Evolutionary conservation across 1,140 invertebrate genomes (phyloP).

Genomic region (Limonius californicus): DNA sequence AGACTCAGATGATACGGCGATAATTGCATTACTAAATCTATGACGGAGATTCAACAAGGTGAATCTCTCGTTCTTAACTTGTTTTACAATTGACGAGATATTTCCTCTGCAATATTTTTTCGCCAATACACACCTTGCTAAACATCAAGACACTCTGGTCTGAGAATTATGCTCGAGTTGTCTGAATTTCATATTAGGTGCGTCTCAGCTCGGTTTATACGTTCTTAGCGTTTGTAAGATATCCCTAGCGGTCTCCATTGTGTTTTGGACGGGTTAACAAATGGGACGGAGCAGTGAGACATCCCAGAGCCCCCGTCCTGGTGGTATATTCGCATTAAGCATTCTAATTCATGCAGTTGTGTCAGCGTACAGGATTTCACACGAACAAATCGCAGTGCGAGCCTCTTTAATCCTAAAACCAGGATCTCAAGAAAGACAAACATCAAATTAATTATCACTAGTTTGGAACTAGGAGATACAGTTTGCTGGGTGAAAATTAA

Average conservation of each 20-base stretch:
- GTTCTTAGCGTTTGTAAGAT: conserved; percentile 6
- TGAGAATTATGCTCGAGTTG: not conserved
- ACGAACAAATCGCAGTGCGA: not conserved
- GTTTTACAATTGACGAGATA: no score
- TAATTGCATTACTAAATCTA: not conserved
- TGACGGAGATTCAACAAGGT: not conserved
- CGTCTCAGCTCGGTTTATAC: conserved; percentile 6
- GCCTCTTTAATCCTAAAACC: not conserved
- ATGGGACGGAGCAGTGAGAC: conserved; percentile 1
- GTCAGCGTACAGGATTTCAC: not conserved
- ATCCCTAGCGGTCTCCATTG: conserved; percentile 2
- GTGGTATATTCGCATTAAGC: conserved; percentile 6
- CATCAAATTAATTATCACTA: no score
- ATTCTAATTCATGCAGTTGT: conserved; percentile 12
- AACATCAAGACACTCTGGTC: no score
- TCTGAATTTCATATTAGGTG: not conserved
- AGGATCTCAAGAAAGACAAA: no score
- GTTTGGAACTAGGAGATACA: no score
- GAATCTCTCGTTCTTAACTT: not conserved
- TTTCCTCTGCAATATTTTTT: no score
- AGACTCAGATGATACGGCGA: not conserved
- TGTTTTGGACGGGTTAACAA: conserved; percentile 10
- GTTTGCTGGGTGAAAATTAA: no score
- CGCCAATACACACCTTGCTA: no score
- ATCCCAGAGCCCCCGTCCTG: not conserved